Base-by-base conservation (phyloP, 2,113 vertebrate genomes). In the Neoarius graeffei region DNA sequence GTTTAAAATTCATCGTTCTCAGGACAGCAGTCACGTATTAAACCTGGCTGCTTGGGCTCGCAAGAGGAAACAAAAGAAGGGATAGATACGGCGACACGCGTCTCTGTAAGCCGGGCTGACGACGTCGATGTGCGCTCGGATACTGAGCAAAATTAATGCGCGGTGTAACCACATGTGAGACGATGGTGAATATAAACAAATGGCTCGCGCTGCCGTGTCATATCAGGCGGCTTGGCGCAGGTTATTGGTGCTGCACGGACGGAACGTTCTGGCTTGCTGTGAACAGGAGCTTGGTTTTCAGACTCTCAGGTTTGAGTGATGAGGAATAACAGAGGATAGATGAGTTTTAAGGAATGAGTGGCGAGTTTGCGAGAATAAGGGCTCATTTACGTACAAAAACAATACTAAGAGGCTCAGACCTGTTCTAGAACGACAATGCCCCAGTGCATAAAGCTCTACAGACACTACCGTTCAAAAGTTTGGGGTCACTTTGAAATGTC, bases 1-100 rank as follows among this genome's bases (percentile, higher is more conserved):
- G 57, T 52, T 88, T 66, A 85, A 86, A 88, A 87, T 85, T 30
- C 57, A 88, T 82, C 62, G 52, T 23, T 81, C 52, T 56, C 27
- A 19, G 50, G 60, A 35, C 59, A 57, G 23, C 54, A 14, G 23
- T 27, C 27, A 48, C 13, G 52, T 50, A 64, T 52, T 48, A 77
- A n/a, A 85, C 20, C 66, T 30, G 19, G 27, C 10, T 35, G 73
- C 71, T 25, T 30, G 57, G 11, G 27, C 73, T 76, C 10, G 3
- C 20, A 20, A 50, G 20, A 76, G 73, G 73, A n/a, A 79, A 56
- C 76, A 7, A 50, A 10, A 25, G 30, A 81, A 42, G 10, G 2
- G 27, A 23, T 50, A 30, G 54, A 81, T 14, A 57, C 83, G 7
- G 66, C 20, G 10, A 48, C n/a, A 30, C 30, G 7, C 7, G 23